Base-by-base conservation (phyloP, 1,140 invertebrate species). In the Ditylenchus dipsaci region DNA sequence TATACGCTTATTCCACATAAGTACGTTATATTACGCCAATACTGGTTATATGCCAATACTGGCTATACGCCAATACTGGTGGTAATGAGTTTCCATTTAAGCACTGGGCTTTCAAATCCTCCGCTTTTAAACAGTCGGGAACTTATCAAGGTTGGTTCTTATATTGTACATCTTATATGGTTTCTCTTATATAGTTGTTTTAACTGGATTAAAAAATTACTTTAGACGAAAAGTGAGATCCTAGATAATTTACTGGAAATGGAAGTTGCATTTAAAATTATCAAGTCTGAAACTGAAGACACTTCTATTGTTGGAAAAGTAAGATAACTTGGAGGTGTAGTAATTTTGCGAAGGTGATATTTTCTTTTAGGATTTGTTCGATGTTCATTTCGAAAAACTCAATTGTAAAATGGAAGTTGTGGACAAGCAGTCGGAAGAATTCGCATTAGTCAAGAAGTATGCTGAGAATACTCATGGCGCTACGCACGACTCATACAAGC, bases 61-160 rank as follows among this genome's bases (percentile, higher is more conserved):
- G n/a, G n/a, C n/a, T n/a, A n/a, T n/a, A n/a, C n/a, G n/a, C n/a
- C n/a, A n/a, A n/a, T n/a, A n/a, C n/a, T n/a, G n/a, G n/a, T n/a
- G n/a, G n/a, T n/a, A n/a, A n/a, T 38, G 11, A 38, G 11, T 38
- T 38, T 38, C n/a, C n/a, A n/a, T 38, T 3, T 38, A 5, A 38
- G 67, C 1, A 33, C 45, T 56, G 74, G 74, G 21, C 19, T 64
- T n/a, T 45, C 30, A 26, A 42, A 30, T 21, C 70, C 84, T 19
- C 81, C 82, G 13, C 45, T 85, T 9, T 84, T 86, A 17, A 72
- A 83, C n/a, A 95, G 96, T 85, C 87, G 89, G 17, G 89, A 91
- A 74, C 95, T 97, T 92, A 82, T 97, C 53, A 91, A 95, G 56
- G 67, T 69, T n/a, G n/a, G n/a, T n/a, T n/a, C n/a, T n/a, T n/a